Evolutionary conservation across 2,888 invertebrate genomes (phyloP).

Genomic region (Reticulitermes lucifugus): DNA sequence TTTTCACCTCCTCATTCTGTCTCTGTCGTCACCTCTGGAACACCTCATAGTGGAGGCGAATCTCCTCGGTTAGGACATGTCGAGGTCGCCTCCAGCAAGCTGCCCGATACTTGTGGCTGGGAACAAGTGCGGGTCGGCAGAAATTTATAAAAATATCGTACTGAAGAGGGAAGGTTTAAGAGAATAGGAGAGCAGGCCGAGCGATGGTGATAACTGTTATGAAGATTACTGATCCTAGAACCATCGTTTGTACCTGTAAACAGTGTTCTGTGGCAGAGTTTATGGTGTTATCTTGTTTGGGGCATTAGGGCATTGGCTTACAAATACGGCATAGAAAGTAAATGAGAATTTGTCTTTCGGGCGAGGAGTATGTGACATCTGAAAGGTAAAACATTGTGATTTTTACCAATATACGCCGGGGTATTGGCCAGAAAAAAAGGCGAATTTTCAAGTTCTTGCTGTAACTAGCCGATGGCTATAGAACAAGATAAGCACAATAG

Average conservation of each 20-base stretch:
- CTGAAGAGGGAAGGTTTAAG: conserved; percentile 45
- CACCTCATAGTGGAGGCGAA: conserved; percentile 8
- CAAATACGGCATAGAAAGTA: no score
- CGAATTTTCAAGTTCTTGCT: no score
- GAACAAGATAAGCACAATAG: background rate
- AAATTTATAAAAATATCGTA: conserved; percentile 48
- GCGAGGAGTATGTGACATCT: background rate
- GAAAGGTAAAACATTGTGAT: background rate
- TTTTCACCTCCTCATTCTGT: conserved; percentile 1
- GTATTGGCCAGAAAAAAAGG: no score
- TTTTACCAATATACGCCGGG: no score
- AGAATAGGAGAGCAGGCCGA: background rate
- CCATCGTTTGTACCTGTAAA: background rate
- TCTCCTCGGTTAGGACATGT: conserved; percentile 22
- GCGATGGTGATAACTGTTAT: background rate
- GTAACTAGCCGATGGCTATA: background rate
- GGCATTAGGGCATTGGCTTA: no score
- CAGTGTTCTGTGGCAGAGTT: background rate
- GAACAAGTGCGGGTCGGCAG: conserved; percentile 9
- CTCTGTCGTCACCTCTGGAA: conserved; percentile 23
- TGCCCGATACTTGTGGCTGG: conserved; percentile 43
- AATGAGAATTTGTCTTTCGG: background rate
- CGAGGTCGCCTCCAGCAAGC: conserved; percentile 35
- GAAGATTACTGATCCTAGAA: background rate
- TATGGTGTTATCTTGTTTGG: background rate